Conservation (phyloP, 2,113 vertebrate genomes). For the Callorhinus ursinus region DNA sequence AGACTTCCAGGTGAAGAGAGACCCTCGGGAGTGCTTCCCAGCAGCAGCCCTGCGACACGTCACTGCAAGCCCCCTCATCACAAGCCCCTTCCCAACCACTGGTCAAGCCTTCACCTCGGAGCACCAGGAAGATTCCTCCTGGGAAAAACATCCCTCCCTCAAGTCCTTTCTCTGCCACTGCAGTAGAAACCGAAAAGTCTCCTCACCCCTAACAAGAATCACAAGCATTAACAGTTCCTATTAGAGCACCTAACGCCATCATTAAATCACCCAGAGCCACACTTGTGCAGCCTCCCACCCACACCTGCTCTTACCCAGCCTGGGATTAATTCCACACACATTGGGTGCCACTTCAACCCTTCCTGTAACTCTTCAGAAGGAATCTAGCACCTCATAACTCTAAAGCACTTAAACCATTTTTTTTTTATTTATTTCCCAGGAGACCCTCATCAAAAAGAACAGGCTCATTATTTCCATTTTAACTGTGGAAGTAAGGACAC, state of each 20-base stretch:
- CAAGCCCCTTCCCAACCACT: not conserved
- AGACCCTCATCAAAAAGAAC: slow-evolving; percentile 12
- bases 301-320: not conserved
- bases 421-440: not conserved
- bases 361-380: not conserved
- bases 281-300: not conserved
- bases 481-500: not conserved
- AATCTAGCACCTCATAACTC: not conserved
- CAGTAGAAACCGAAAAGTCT: not conserved
- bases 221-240: not conserved
- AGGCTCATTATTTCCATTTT: slow-evolving; percentile 21
- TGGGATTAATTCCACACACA: not conserved
- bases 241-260: not conserved
- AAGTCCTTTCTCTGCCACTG: not conserved
- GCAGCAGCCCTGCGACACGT: accelerated
- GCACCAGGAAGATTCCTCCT: not conserved
- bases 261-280: not conserved
- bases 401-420: not conserved
- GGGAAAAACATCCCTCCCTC: not conserved
- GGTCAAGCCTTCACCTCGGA: not conserved
- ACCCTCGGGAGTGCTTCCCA: accelerated
- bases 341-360: not conserved
- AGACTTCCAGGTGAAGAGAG: not conserved
- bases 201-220: not conserved
- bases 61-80: not conserved